Evolutionary conservation across 2,797 vertebrate genomes (phyloP), one percentile per base, ranked within the genome.

Genomic region (Melanotaenia parkinsoni): DNA sequence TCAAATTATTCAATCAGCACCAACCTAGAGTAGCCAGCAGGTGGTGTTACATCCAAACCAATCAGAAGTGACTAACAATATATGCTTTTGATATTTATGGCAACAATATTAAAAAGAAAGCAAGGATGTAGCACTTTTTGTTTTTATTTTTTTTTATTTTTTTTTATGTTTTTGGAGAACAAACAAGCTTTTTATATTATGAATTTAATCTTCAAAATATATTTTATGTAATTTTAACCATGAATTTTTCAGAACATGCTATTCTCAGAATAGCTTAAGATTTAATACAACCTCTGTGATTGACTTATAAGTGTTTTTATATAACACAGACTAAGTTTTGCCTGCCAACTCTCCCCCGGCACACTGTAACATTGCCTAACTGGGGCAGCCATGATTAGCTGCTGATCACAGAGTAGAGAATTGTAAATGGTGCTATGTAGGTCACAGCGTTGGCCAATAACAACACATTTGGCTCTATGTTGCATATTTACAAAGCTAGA

Each of bases 21-120:
- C 72, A 94, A 93, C 95, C 40, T 92, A 92, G 79, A 94, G 91
- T 76, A 69, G 94, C 81, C 97, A 97, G 80, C 96, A 98, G 93
- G 96, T 95, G 95, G 97, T 94, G 70, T 75, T 94, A 35, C 94
- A 81, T 45, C 28, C 86, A 76, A 82, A 82, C 47, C 13, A 28
- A 69, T 56, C 3, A 22, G 12, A 20, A 0, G 16, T 0, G 4
- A 4, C 38, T 65, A 54, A 37, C 40, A 37, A 22, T 33, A 0
- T 6, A 40, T 60, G 24, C n/a, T 5, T 56, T 24, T 73, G 38
- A 22, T 57, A 20, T 40, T 61, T 18, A 66, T 58, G 10, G 18
- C 3, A 63, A 57, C 33, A 45, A 16, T 30, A 2, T 28, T 20
- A 45, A 5, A 16, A 45, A 45, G 18, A 45, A 45, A 45, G 43